phyloP scores from a whole-genome alignment of 2,797 vertebrate genomes.

The Dipus sagitta region DNA sequence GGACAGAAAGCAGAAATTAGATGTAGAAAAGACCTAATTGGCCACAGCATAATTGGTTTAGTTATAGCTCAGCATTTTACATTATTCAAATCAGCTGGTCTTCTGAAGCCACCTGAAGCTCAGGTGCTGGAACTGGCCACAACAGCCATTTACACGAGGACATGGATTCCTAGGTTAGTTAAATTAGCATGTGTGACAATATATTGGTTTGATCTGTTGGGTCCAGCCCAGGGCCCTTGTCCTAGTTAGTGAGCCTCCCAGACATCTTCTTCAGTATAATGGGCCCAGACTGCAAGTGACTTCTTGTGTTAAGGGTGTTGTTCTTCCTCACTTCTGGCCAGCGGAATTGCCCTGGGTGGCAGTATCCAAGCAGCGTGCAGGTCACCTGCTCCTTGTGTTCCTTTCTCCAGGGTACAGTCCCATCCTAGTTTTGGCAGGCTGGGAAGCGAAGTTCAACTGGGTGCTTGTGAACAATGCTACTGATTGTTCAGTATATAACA shows the following conservation, averaged over 20 bases:
- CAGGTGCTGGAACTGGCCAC: not conserved
- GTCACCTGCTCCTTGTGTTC: not conserved
- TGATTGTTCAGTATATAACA: not conserved
- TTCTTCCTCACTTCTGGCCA: not conserved
- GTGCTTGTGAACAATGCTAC: not conserved
- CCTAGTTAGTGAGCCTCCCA: not conserved
- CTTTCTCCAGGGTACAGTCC: not conserved
- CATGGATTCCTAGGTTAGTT: not conserved
- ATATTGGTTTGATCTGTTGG: not conserved
- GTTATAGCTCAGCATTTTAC: constrained; percentile 26
- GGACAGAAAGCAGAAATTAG: constrained; percentile 36
- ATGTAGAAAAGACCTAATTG: constrained; percentile 1
- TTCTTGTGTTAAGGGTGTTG: not conserved
- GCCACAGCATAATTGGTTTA: constrained; percentile 7
- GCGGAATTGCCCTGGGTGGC: not conserved
- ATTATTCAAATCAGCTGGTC: constrained; percentile 48
- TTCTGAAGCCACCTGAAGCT: not conserved
- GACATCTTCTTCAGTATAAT: not conserved
- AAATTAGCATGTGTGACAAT: not conserved
- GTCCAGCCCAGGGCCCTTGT: not conserved
- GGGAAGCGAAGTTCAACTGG: not conserved
- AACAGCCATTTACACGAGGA: not conserved
- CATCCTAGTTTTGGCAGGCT: no score
- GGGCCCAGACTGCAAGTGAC: not conserved
- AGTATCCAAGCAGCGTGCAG: accelerated